Percentiles rank a stretch among this genome's conserved stretches.
Evolutionary conservation across 2,888 invertebrate genomes (phyloP).

Genomic region (Perithous albicinctus): DNA sequence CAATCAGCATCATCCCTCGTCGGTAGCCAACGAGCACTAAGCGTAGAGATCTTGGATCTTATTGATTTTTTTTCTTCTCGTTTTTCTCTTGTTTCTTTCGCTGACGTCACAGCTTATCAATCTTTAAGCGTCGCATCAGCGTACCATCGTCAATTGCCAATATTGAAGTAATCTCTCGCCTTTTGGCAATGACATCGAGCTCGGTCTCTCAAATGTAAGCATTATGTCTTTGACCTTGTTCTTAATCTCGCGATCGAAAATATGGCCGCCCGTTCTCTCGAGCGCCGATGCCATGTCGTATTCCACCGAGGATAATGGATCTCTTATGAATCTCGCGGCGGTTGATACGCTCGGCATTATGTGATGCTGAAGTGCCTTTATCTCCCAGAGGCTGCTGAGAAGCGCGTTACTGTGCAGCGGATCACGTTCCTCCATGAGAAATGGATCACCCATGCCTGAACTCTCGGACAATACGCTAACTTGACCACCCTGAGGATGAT

Average conservation of each 20-base stretch:
- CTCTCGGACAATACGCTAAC: conserved; percentile 74
- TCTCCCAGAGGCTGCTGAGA: conserved; percentile 97
- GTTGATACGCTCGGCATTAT: conserved; percentile 89
- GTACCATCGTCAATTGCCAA: conserved; percentile 86
- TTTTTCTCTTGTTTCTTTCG: conserved; percentile 34
- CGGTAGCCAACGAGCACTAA: conserved; percentile 43
- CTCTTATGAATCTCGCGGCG: conserved; percentile 90
- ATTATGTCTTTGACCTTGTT: conserved; percentile 91
- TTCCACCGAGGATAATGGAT: conserved; percentile 89
- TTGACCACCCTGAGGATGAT: conserved; percentile 85
- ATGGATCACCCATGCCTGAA: conserved; percentile 90
- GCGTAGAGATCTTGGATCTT: background rate
- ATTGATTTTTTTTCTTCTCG: conserved; percentile 29
- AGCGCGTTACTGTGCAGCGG: conserved; percentile 92
- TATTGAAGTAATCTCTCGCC: conserved; percentile 89
- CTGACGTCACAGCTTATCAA: conserved; percentile 42
- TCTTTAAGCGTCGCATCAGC: conserved; percentile 68
- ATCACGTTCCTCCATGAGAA: conserved; percentile 92
- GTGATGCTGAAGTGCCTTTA: conserved; percentile 91
- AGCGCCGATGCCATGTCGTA: conserved; percentile 89
- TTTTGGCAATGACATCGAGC: conserved; percentile 87
- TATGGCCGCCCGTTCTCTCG: conserved; percentile 89
- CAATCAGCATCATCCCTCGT: conserved; percentile 6
- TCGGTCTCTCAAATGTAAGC: conserved; percentile 91
- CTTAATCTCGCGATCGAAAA: conserved; percentile 92